phyloP scores from a whole-genome alignment of 2,113 vertebrate species.

The Callospermophilus lateralis region DNA sequence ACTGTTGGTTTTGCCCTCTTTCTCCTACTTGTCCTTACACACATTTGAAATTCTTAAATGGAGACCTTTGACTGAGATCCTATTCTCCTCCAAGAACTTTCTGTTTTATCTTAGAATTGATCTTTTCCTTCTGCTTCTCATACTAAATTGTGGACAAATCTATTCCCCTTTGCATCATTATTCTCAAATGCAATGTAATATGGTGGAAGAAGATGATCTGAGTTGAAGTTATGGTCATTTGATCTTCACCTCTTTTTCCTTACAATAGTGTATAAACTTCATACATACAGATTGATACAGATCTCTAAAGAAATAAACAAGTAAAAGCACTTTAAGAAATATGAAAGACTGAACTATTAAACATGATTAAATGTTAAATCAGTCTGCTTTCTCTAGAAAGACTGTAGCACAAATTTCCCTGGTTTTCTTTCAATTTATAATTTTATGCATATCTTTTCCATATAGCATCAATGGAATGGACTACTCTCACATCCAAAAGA shows the following conservation, averaged over 20 bases:
- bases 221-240: background rate
- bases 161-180: background rate
- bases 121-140: background rate
- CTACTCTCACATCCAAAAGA: background rate
- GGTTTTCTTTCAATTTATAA: background rate
- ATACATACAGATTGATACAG: background rate
- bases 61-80: rapidly evolving
- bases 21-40: rapidly evolving
- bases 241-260: background rate
- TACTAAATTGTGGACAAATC: background rate
- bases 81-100: background rate
- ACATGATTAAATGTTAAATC: background rate
- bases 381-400: background rate
- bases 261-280: background rate
- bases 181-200: background rate
- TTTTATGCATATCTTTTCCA: background rate
- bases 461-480: background rate
- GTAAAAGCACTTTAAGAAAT: background rate
- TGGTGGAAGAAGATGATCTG: background rate
- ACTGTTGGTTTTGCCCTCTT: background rate
- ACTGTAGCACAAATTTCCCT: background rate
- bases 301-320: background rate
- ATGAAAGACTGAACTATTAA: background rate
- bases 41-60: background rate
- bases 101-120: background rate